These are phyloP conservation scores for Crepidodera aurea DNA, from an alignment of 2,888 invertebrate genomes.

Conservation along the genomic window DNA sequence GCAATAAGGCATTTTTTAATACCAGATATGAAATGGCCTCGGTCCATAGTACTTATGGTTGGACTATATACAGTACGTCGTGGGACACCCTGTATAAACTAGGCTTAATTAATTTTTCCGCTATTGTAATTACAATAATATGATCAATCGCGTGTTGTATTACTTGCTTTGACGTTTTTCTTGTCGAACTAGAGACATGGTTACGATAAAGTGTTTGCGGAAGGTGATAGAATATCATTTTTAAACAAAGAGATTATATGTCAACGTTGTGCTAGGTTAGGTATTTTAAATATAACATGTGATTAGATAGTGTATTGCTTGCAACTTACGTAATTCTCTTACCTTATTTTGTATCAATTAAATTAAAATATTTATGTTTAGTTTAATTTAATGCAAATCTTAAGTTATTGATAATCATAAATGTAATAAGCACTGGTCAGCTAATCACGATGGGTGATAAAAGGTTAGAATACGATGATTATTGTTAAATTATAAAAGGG, in stretches of 20 bases:
- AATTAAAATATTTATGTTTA: constrained; percentile 4
- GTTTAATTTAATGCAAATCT: not conserved
- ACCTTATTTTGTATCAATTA: not conserved
- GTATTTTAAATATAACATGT: constrained; percentile 13
- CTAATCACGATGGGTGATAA: not conserved
- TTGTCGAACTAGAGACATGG: too few species aligned
- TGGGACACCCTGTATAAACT: too few species aligned
- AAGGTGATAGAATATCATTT: constrained; percentile 14
- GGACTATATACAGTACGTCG: too few species aligned
- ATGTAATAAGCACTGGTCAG: not conserved
- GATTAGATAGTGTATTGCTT: constrained; percentile 14
- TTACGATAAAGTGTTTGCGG: not conserved
- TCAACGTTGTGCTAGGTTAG: constrained; percentile 15
- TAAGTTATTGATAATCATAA: not conserved
- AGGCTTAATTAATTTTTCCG: too few species aligned
- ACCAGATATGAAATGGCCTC: too few species aligned
- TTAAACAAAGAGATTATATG: constrained; percentile 12
- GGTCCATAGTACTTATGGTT: too few species aligned
- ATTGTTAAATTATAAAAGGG: not conserved
- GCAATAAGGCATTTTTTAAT: too few species aligned
- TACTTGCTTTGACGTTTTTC: too few species aligned
- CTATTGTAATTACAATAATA: too few species aligned
- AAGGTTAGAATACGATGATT: not conserved
- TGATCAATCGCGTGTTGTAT: too few species aligned
- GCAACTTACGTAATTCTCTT: not conserved